Conservation (phyloP, 2,797 vertebrate species). For the Gymnodraco acuticeps region DNA sequence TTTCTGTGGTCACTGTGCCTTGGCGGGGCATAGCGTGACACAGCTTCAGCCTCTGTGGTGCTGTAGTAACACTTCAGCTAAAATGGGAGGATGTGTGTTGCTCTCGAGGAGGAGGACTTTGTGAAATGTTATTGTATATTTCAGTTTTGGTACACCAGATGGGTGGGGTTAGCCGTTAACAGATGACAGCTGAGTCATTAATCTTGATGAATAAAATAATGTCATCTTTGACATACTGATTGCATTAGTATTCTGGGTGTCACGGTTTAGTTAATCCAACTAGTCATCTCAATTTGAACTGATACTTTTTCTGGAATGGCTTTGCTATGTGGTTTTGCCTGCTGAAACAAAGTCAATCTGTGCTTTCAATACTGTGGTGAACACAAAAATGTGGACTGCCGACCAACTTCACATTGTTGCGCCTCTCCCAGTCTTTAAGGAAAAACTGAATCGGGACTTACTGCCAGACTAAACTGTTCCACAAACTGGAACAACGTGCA, state of each 20-base stretch:
- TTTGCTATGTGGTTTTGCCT: background rate
- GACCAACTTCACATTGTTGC: background rate
- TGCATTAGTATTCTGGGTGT: background rate
- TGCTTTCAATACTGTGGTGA: background rate
- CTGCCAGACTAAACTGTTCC: background rate
- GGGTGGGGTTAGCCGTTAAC: constrained; percentile 4
- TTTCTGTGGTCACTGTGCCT: constrained; percentile 40
- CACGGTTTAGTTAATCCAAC: background rate
- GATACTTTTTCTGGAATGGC: background rate
- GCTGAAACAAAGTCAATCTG: background rate
- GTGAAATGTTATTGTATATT: constrained; percentile 8
- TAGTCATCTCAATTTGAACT: background rate
- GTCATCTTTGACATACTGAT: background rate
- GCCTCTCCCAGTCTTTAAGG: background rate
- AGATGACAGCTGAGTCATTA: constrained; percentile 30
- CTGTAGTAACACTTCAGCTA: constrained; percentile 14
- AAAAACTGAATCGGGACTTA: background rate
- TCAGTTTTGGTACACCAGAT: background rate
- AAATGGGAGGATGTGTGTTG: constrained; percentile 6
- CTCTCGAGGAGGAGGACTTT: background rate
- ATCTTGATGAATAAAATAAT: background rate
- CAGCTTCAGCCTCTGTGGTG: constrained; percentile 16
- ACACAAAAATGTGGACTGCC: background rate
- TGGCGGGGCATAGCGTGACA: constrained; percentile 39
- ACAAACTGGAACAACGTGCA: constrained; percentile 10